phyloP scores from a whole-genome alignment of 2,888 invertebrate genomes.

The Cantharis rustica region DNA sequence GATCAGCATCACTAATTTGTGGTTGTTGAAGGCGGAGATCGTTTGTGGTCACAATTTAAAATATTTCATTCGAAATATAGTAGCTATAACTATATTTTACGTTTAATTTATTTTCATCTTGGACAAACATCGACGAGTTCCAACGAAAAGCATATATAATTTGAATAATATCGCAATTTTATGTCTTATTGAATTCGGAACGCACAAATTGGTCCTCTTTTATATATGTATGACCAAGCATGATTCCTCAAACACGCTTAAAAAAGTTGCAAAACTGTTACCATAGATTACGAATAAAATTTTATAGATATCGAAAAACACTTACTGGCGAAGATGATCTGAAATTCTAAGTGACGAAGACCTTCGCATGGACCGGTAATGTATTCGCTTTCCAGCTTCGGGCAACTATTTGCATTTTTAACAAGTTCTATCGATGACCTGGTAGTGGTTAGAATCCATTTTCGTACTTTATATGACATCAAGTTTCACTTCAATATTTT shows the following conservation, averaged over 20 bases:
- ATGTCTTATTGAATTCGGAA: not conserved
- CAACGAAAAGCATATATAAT: not conserved
- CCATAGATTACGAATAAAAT: slow-evolving; percentile 23
- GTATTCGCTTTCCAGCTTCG: slow-evolving; percentile 20
- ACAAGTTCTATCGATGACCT: slow-evolving; percentile 20
- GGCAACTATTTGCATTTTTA: slow-evolving; percentile 26
- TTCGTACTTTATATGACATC: slow-evolving; percentile 9
- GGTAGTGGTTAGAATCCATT: slow-evolving; percentile 19
- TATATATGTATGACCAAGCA: not conserved
- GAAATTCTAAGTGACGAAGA: slow-evolving; percentile 23
- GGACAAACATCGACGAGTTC: not conserved
- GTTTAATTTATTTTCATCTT: not conserved
- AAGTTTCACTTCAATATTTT: not conserved
- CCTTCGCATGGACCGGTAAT: slow-evolving; percentile 21
- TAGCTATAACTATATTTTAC: not conserved
- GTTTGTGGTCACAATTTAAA: slow-evolving; percentile 14
- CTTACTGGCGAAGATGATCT: slow-evolving; percentile 25
- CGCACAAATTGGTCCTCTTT: not conserved
- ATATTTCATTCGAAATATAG: not conserved
- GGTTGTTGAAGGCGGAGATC: slow-evolving; percentile 22
- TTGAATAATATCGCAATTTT: not conserved
- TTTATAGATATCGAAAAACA: slow-evolving; percentile 31
- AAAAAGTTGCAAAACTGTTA: slow-evolving; percentile 16
- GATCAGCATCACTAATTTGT: slow-evolving; percentile 28
- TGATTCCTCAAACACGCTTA: not conserved